phyloP scores from a whole-genome alignment of 2,888 invertebrate species.

The Brenthis daphne region DNA sequence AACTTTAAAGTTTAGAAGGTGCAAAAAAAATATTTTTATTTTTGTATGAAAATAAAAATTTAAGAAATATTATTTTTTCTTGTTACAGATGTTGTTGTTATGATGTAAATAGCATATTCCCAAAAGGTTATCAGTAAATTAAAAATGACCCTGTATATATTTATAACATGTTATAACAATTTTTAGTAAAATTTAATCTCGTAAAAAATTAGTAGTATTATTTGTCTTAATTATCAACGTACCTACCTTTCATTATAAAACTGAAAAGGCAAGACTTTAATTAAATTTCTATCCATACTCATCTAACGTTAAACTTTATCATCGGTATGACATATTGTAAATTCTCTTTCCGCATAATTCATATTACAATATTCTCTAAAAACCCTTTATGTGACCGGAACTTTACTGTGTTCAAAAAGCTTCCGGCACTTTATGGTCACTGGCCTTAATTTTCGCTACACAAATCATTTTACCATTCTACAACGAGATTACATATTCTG shows the following conservation, averaged over 20 bases:
- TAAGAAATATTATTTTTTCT: no score
- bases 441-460: constrained; percentile 16
- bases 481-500: background rate
- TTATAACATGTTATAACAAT: no score
- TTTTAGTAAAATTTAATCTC: no score
- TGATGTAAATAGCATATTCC: no score
- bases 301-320: constrained; percentile 6
- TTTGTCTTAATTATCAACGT: no score
- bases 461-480: constrained; percentile 4
- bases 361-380: constrained; percentile 21
- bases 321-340: constrained; percentile 6
- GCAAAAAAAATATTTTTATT: no score
- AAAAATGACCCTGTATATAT: no score
- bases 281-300: constrained; percentile 9
- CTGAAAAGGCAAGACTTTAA: constrained; percentile 12
- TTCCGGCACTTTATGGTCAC: constrained; percentile 26
- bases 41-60: no score
- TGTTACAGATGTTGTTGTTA: no score
- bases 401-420: constrained; percentile 22
- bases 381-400: constrained; percentile 19
- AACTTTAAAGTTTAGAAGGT: no score
- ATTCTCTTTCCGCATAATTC: constrained; percentile 14
- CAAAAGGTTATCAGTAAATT: no score
- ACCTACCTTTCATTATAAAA: background rate
- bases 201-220: no score